Conservation (phyloP, 2,113 vertebrate species). For the Boulengeromyrus knoepffleri region DNA sequence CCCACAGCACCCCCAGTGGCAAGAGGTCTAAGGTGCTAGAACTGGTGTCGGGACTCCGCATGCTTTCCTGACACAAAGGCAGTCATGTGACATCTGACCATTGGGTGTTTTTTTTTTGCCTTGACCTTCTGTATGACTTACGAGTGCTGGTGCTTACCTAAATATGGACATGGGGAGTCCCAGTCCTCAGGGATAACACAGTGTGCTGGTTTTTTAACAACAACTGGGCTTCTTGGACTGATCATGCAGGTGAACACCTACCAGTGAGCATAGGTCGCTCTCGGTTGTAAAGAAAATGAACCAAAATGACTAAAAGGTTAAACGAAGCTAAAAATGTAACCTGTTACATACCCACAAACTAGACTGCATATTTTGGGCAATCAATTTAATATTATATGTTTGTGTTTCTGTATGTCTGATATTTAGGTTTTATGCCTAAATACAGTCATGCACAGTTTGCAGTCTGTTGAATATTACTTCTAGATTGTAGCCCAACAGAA, state of each 20-base stretch:
- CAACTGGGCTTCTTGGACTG: neutral
- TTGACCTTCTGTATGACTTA: neutral
- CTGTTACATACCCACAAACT: neutral
- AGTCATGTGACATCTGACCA: slow-evolving; percentile 1
- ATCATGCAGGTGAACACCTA: neutral
- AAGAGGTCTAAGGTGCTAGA: slow-evolving; percentile 28
- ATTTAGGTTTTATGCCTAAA: neutral
- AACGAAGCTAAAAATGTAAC: neutral
- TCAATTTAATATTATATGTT: neutral
- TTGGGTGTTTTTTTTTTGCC: slow-evolving; percentile 9
- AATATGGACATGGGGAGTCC: neutral
- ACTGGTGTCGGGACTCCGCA: slow-evolving; percentile 19
- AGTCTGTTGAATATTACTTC: neutral
- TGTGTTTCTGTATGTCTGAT: neutral
- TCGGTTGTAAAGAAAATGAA: neutral
- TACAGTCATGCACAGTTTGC: neutral
- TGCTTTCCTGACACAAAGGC: slow-evolving; percentile 17
- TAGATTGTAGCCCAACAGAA: neutral
- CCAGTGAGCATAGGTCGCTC: neutral
- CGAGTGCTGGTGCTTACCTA: neutral
- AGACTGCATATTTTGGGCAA: neutral
- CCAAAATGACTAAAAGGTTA: neutral
- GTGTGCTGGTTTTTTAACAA: neutral
- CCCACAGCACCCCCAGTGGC: slow-evolving; percentile 11
- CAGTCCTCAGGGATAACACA: neutral